Evolutionary conservation across 2,797 vertebrate genomes (phyloP).

Genomic region (Loriculus beryllinus): DNA sequence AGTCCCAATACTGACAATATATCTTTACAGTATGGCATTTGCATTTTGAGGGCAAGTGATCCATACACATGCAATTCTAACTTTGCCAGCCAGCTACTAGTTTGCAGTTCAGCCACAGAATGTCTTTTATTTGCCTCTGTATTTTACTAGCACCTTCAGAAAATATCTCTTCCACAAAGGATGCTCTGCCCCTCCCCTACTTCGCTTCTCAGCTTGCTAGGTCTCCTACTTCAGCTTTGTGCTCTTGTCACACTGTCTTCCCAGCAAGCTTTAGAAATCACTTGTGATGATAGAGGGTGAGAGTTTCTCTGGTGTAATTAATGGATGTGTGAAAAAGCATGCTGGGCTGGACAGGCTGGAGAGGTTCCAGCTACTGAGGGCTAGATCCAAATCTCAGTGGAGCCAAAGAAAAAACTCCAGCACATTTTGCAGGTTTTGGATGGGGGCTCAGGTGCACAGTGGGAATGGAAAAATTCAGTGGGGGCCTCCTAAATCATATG

Average conservation of each 20-base stretch:
- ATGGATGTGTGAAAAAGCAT: conserved; percentile 47
- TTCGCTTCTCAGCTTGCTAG: conserved; percentile 22
- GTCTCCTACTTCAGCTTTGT: conserved; percentile 32
- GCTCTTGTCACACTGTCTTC: background rate
- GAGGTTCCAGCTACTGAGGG: conserved; percentile 15
- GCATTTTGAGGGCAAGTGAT: background rate
- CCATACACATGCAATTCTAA: background rate
- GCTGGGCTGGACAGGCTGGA: conserved; percentile 45
- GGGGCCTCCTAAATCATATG: background rate
- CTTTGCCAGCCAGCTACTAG: background rate
- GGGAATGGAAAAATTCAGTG: conserved; percentile 4
- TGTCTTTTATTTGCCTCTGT: background rate
- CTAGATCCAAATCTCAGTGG: conserved; percentile 23
- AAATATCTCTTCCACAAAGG: background rate
- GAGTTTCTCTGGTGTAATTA: conserved; percentile 51
- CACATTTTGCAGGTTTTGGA: conserved; percentile 4
- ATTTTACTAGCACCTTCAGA: background rate
- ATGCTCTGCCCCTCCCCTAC: background rate
- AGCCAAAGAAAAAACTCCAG: conserved; percentile 11
- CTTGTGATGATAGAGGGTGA: conserved; percentile 4
- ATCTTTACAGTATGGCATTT: fast-evolving
- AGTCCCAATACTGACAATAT: background rate
- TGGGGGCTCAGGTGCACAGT: conserved; percentile 20
- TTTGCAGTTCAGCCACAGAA: background rate
- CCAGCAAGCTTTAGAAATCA: conserved; percentile 23